Evolutionary conservation across 2,888 invertebrate genomes (phyloP).

Genomic region (Aleiodes leptofemur): DNA sequence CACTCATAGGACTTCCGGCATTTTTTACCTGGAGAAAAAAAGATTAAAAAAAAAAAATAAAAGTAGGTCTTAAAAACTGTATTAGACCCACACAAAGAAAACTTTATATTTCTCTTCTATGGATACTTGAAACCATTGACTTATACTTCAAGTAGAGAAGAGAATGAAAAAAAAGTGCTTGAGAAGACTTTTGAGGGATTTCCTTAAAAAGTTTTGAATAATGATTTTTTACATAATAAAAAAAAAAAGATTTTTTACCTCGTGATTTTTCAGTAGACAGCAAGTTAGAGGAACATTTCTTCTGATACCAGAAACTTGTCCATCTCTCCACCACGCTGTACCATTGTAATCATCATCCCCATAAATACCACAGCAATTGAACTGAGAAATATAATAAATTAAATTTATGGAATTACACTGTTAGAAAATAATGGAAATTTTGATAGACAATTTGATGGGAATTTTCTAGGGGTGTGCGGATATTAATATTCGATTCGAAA

Average conservation of each 20-base stretch:
- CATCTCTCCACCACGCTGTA: constrained; percentile 74
- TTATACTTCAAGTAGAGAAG: too few species aligned
- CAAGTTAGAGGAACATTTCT: constrained; percentile 72
- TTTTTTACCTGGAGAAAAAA: constrained; percentile 63
- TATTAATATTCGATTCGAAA: too few species aligned
- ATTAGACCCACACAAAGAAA: background rate
- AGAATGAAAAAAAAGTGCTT: too few species aligned
- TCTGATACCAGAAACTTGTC: constrained; percentile 65
- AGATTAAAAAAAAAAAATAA: constrained; percentile 13
- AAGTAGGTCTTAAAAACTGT: background rate
- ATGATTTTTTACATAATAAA: background rate
- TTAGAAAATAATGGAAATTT: too few species aligned
- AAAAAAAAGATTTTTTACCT: too few species aligned
- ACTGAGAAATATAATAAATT: constrained; percentile 61
- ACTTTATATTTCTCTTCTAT: background rate
- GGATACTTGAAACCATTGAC: background rate
- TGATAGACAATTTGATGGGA: too few species aligned
- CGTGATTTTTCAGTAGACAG: constrained; percentile 70
- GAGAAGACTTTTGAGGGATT: too few species aligned
- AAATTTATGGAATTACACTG: too few species aligned
- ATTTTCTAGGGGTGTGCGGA: too few species aligned
- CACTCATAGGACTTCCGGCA: constrained; percentile 73
- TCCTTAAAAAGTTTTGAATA: too few species aligned
- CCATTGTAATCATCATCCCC: constrained; percentile 73
- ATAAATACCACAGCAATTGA: constrained; percentile 75